Conservation (phyloP, 2,888 invertebrate species). For the Drosophila crucigera region DNA sequence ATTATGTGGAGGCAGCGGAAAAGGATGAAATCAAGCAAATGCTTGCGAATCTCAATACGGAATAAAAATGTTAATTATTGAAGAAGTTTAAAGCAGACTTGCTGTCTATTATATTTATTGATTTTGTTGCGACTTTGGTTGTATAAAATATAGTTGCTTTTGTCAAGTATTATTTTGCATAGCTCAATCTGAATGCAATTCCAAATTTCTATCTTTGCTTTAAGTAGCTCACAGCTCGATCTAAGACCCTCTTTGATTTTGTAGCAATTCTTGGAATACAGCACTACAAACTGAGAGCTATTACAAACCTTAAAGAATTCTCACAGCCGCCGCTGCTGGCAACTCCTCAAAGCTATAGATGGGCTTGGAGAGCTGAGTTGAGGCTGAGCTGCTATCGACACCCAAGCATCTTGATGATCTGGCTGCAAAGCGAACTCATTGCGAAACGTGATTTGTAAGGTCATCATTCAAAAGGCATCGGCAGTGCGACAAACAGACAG, state of each 20-base stretch:
- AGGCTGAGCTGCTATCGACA: conserved; percentile 60
- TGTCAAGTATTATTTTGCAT: not conserved
- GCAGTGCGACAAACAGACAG: conserved; percentile 23
- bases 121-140: not conserved
- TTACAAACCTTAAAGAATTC: conserved; percentile 12
- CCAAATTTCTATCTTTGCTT: not conserved
- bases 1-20: conserved; percentile 50
- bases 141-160: not conserved
- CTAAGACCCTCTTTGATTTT: not conserved
- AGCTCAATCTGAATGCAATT: too few species aligned
- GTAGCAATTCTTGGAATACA: not conserved
- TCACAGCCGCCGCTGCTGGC: conserved; percentile 44
- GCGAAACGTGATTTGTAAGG: conserved; percentile 84
- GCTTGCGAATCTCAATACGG: not conserved
- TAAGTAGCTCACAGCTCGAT: not conserved
- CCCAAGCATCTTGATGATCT: conserved; percentile 77
- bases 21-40: conserved; percentile 52
- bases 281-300: not conserved
- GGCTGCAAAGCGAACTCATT: conserved; percentile 53
- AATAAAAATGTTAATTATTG: not conserved
- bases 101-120: not conserved
- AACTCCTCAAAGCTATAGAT: conserved; percentile 36
- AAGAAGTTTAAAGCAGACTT: not conserved
- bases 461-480: conserved; percentile 83
- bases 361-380: conserved; percentile 25